Base-by-base conservation (phyloP, 2,113 vertebrate genomes). In the Phoxinus phoxinus region DNA sequence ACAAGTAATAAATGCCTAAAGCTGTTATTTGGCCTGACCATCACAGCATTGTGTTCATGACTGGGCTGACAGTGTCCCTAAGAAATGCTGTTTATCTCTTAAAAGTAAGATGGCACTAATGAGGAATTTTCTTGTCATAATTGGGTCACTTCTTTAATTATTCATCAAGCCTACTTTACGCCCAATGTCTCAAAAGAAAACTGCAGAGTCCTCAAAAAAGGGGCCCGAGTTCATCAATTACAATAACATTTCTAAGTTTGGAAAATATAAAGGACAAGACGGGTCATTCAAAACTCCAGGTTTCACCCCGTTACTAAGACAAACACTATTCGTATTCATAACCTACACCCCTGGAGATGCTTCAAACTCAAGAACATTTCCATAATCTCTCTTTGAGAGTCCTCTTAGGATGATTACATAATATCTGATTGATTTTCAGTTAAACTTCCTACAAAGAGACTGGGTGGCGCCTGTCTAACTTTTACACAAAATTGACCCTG, bases 81-180 rank as follows among this genome's bases (percentile, higher is more conserved):
- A 77, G 61, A 83, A 78, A 73, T 41, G 8, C 25, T 67, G 10
- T 46, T 73, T 75, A 71, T 48, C 46, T 27, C 37, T 73, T 30
- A 6, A 17, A 27, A 83, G 72, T 27, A 8, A 44, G 21, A 65
- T 17, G 56, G 21, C 48, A 73, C 58, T 78, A 80, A 84, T 32
- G 73, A 84, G 48, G 56, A 71, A 44, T 85, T 67, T 73, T 80
- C 67, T 88, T 83, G 35, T 59, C 41, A 53, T 81, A 88, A 85
- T 84, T 89, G 75, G 88, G 75, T 81, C 82, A 74, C 82, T 69
- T 83, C 21, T 72, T 76, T 69, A 86, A 80, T 84, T 81, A 86
- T 86, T 88, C 32, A 82, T 58, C 59, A 83, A n/a, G 61, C 72
- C 61, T 44, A 46, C 86, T 74, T 69, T 17, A 65, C 63, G 80